Percentiles rank a stretch among this genome's conserved stretches.
Evolutionary conservation across 1,140 invertebrate genomes (phyloP).

Genomic region (Micrasema longulum): DNA sequence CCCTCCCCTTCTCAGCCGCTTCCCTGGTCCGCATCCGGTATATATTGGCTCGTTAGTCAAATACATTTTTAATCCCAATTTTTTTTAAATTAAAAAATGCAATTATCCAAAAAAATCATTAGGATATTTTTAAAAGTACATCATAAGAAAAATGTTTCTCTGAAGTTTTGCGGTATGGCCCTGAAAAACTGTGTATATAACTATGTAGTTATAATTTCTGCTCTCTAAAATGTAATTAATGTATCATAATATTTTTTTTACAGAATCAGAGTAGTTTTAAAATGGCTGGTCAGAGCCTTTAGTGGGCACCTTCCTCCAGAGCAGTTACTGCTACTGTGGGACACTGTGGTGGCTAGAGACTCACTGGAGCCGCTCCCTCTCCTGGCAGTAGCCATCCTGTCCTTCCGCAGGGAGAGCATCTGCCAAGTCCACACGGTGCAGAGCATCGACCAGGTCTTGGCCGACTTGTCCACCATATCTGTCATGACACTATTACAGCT

Average conservation of each 20-base stretch:
- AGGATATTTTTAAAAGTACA: too few species aligned
- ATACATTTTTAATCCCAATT: too few species aligned
- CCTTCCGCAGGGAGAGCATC: constrained; percentile 92
- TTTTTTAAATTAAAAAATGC: too few species aligned
- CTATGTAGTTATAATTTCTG: neutral
- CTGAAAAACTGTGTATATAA: neutral
- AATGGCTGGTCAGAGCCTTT: constrained; percentile 95
- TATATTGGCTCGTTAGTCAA: too few species aligned
- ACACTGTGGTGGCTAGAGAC: constrained; percentile 91
- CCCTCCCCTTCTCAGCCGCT: too few species aligned
- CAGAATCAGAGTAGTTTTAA: constrained; percentile 91
- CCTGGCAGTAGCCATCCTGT: constrained; percentile 89
- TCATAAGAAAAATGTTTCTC: too few species aligned
- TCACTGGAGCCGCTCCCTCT: constrained; percentile 90
- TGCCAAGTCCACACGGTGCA: constrained; percentile 87
- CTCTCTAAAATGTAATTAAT: too few species aligned
- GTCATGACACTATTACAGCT: constrained; percentile 79
- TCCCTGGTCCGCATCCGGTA: too few species aligned
- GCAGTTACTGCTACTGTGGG: constrained; percentile 92
- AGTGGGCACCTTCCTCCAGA: constrained; percentile 93
- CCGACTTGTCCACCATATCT: constrained; percentile 90
- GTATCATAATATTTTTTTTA: neutral
- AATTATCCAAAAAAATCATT: too few species aligned
- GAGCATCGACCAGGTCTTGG: constrained; percentile 89
- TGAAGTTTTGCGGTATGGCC: too few species aligned